A percentile compares a stretch with the other conserved stretches of the same genome.
Evolutionary conservation across 2,797 vertebrate genomes (phyloP).

Genomic region (Eulemur rubriventer): DNA sequence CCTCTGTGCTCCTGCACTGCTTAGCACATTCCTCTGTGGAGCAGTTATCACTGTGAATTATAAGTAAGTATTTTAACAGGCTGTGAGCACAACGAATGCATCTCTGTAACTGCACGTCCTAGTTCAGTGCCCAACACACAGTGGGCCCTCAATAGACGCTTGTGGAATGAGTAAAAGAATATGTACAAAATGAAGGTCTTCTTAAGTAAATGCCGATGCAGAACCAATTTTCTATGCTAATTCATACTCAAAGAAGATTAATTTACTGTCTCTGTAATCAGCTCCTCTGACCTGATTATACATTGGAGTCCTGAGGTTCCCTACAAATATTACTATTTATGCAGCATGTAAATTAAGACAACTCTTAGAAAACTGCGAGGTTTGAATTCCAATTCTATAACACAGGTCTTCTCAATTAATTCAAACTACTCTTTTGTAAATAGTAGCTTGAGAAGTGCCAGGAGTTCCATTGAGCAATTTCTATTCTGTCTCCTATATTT

Average conservation of each 20-base stretch:
- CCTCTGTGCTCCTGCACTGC: neutral
- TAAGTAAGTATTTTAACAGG: neutral
- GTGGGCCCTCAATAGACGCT: neutral
- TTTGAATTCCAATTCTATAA: constrained; percentile 51
- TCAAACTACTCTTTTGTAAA: constrained; percentile 53
- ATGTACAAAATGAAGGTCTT: constrained; percentile 11
- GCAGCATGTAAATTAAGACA: constrained; percentile 72
- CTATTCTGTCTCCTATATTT: neutral
- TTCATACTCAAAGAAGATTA: constrained; percentile 70
- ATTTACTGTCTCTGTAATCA: constrained; percentile 74
- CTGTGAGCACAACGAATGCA: neutral
- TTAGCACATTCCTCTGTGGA: neutral
- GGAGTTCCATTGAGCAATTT: neutral
- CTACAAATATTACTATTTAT: constrained; percentile 73
- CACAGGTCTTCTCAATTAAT: constrained; percentile 58
- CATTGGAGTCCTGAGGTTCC: constrained; percentile 64
- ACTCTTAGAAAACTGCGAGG: constrained; percentile 52
- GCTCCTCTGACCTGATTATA: constrained; percentile 70
- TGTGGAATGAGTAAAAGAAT: neutral
- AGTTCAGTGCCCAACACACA: neutral
- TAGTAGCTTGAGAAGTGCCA: constrained; percentile 2
- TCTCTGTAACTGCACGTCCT: neutral
- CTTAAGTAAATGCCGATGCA: constrained; percentile 60
- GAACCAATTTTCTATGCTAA: constrained; percentile 57
- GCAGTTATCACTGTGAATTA: neutral